phyloP scores from a whole-genome alignment of 2,113 vertebrate genomes.

The Mirza zaza region DNA sequence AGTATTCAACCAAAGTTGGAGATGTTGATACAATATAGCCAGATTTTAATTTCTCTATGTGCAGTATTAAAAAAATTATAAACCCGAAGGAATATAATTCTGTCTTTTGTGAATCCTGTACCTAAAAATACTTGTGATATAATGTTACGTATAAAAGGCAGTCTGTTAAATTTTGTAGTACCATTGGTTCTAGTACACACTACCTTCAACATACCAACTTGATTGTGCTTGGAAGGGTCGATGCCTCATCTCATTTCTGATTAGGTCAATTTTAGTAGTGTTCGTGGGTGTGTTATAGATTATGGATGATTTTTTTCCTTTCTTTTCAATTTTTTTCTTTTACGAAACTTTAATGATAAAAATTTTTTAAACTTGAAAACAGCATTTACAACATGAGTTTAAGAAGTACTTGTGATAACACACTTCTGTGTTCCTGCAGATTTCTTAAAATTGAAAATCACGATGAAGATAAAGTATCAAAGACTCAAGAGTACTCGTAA shows the following conservation, averaged over 20 bases:
- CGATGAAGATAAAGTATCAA: slow-evolving; percentile 40
- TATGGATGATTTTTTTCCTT: not conserved
- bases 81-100: not conserved
- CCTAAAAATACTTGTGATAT: not conserved
- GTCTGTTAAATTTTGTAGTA: not conserved
- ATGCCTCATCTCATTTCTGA: not conserved
- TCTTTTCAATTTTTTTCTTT: not conserved
- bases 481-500: slow-evolving; percentile 54
- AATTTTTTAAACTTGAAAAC: slow-evolving; percentile 33
- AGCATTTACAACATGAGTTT: not conserved
- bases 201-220: not conserved
- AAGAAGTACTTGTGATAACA: slow-evolving; percentile 5
- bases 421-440: not conserved
- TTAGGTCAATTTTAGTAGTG: not conserved
- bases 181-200: not conserved
- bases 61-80: not conserved
- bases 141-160: not conserved
- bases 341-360: slow-evolving; percentile 20
- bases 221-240: no score
- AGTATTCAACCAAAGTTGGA: not conserved
- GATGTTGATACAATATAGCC: not conserved
- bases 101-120: not conserved
- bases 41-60: slow-evolving; percentile 36
- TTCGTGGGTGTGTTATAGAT: not conserved
- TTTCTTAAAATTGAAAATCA: slow-evolving; percentile 17